A percentile compares a stretch with the other conserved stretches of the same genome.
Conservation (phyloP, 2,113 vertebrate genomes). For the Thamnaconus septentrionalis region DNA sequence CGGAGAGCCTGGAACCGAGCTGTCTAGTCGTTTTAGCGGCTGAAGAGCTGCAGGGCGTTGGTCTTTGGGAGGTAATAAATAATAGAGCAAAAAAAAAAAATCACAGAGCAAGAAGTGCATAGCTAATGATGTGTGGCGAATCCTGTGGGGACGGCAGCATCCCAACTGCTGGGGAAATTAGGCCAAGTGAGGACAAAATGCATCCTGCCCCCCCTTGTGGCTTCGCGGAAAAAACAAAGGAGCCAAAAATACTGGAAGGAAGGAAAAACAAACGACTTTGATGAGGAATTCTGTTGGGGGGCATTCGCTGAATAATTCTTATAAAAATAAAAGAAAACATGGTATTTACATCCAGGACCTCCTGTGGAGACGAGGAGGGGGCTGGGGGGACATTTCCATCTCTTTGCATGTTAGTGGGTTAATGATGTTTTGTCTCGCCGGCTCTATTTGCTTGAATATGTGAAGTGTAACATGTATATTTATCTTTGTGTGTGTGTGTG, state of each 20-base stretch:
- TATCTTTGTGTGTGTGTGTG: too few relatives aligned
- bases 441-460: neutral
- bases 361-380: conserved; percentile 47
- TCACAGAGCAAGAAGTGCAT: conserved; percentile 59
- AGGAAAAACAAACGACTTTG: conserved; percentile 46
- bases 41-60: conserved; percentile 34
- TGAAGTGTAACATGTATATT: neutral
- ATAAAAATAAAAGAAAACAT: conserved; percentile 27
- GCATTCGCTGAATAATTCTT: conserved; percentile 56
- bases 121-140: conserved; percentile 55
- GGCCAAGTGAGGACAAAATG: conserved; percentile 59
- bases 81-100: conserved; percentile 69
- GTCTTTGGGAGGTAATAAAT: conserved; percentile 65
- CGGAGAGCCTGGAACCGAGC: neutral
- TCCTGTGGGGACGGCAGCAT: conserved; percentile 46
- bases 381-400: conserved; percentile 54
- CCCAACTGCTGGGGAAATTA: conserved; percentile 55
- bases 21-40: neutral
- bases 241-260: conserved; percentile 36
- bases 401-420: conserved; percentile 52
- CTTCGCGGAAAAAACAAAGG: conserved; percentile 44
- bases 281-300: conserved; percentile 42
- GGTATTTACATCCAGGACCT: conserved; percentile 43
- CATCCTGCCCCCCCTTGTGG: conserved; percentile 18
- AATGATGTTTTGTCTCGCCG: conserved; percentile 17